Evolutionary conservation across 2,888 invertebrate genomes (phyloP).

Genomic region (Troilus luridus): DNA sequence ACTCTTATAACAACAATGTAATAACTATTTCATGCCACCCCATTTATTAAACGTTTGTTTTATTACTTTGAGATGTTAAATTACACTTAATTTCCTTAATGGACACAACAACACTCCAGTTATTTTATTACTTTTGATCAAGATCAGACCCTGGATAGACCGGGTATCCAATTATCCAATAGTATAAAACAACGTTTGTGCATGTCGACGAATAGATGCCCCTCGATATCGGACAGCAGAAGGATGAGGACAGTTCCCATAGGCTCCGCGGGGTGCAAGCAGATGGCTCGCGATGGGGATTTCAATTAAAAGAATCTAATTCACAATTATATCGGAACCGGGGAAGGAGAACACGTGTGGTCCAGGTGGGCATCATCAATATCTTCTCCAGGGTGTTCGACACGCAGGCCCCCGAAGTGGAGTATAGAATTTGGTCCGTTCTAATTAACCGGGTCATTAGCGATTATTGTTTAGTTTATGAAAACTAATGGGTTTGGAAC

Average conservation of each 20-base stretch:
- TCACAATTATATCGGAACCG: neutral
- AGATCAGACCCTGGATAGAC: neutral
- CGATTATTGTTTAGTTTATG: neutral
- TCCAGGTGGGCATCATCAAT: conserved; percentile 48
- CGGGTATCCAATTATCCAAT: neutral
- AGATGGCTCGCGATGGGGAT: conserved; percentile 8
- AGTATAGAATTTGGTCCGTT: neutral
- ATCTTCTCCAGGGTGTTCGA: neutral
- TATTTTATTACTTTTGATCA: neutral
- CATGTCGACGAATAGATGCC: neutral
- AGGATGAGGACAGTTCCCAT: neutral
- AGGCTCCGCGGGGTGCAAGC: neutral
- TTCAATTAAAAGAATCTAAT: conserved; percentile 46
- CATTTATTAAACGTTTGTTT: neutral
- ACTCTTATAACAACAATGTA: no score
- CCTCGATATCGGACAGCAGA: neutral
- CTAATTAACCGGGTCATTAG: neutral
- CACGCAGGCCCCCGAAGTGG: no score
- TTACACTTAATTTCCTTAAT: neutral
- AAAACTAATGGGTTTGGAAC: neutral
- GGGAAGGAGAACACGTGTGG: neutral
- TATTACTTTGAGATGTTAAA: neutral
- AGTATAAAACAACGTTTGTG: neutral
- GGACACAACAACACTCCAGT: neutral
- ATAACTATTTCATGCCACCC: neutral